Base-by-base conservation (phyloP, 2,888 invertebrate species). In the Sarcophaga caerulescens region DNA sequence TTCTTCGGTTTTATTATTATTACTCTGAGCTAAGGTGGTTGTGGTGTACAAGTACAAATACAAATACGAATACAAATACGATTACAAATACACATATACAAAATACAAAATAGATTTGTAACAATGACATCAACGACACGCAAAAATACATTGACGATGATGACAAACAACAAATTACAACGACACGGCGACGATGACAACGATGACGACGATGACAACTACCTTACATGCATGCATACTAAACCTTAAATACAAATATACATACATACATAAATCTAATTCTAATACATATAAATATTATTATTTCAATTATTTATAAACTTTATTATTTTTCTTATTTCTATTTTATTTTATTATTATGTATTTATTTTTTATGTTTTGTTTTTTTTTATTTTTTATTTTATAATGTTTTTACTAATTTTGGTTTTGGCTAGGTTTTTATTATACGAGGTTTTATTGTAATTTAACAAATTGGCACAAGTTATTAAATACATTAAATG, bases 71-170 rank as follows among this genome's bases (percentile, higher is more conserved):
- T 60, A 68, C 59, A 68, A 52, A 52, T 47, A 66, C 60, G 60
- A 52, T 14, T 81, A 78, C 84, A 84, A 74, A 73, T 68, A 75
- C 70, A 84, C 76, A 80, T 57, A 73, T 76, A 74, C 44, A 83
- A 69, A 75, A 78, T 79, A 85, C 82, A 85, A 87, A 85, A 87
- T 84, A 87, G 81, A 78, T 87, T 81, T 78, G 65, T 85, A 85
- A 85, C 81, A 87, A 82, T 85, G 87, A 86, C 85, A 88, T 86
- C 85, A 87, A 87, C 79, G 86, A 87, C 87, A 87, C 85, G 85
- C 87, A 88, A 88, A 87, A 85, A 85, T 80, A 83, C 88, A 88
- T 86, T 84, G 87, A 82, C 87, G 83, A 85, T 83, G 83, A 86
- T 81, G 84, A 84, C 81, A 86, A 81, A 86, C 70, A 86, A 78